Conservation (phyloP, 2,113 vertebrate species). For the Eidolon helvum region DNA sequence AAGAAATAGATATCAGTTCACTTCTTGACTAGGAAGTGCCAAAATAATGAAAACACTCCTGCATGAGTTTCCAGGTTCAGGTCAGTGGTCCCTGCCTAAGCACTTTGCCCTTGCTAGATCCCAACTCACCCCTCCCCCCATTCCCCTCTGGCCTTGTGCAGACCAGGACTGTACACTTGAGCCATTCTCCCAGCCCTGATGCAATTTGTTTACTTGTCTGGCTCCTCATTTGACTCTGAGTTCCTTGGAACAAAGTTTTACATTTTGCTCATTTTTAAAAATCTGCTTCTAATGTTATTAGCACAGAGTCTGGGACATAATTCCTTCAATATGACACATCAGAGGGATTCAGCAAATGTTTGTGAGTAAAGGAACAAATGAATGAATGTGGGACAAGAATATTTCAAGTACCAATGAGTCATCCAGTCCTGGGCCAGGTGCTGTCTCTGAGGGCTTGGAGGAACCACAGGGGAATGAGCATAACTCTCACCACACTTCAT, state of each 20-base stretch:
- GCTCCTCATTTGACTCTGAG: neutral
- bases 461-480: neutral
- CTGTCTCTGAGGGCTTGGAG: neutral
- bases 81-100: neutral
- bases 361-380: neutral
- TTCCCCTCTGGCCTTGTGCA: neutral
- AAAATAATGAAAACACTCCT: neutral
- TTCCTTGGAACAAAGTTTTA: neutral
- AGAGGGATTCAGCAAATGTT: neutral
- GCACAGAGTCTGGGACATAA: neutral
- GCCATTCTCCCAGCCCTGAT: neutral
- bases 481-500: neutral
- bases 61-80: neutral
- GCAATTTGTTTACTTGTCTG: neutral
- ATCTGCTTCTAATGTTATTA: neutral
- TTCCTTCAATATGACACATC: neutral
- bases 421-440: neutral
- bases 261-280: neutral
- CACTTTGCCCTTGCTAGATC: neutral
- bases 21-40: neutral
- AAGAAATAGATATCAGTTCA: neutral
- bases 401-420: neutral
- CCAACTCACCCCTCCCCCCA: no score
- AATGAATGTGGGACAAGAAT: neutral
- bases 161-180: neutral